Percentiles rank a stretch among this genome's conserved stretches.
Conservation (phyloP, 1,140 invertebrate species). For the Hyposmocoma kahamanoa region DNA sequence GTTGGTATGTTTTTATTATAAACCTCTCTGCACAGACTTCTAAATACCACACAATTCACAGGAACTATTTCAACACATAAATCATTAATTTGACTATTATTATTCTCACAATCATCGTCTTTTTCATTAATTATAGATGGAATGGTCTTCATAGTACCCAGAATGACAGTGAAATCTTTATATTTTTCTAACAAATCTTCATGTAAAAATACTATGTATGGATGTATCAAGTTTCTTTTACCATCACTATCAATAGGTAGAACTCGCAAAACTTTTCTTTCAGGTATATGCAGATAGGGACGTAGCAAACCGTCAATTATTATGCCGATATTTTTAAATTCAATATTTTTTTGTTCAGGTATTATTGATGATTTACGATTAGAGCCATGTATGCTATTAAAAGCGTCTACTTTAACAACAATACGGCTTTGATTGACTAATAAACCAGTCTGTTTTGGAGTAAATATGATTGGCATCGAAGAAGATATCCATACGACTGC, state of each 20-base stretch:
- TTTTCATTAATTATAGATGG: constrained; percentile 40
- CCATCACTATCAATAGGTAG: constrained; percentile 59
- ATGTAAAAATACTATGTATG: constrained; percentile 61
- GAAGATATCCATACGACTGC: constrained; percentile 75
- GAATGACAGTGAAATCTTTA: constrained; percentile 44
- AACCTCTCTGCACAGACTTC: constrained; percentile 51
- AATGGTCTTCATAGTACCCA: constrained; percentile 57
- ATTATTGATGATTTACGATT: constrained; percentile 15
- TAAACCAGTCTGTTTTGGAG: constrained; percentile 55
- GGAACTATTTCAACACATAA: constrained; percentile 63
- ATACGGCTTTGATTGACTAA: constrained; percentile 53
- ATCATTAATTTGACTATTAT: constrained; percentile 38
- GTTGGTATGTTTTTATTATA: constrained; percentile 61
- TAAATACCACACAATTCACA: constrained; percentile 51
- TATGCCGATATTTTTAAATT: constrained; percentile 51
- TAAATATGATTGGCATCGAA: constrained; percentile 61
- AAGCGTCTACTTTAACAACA: constrained; percentile 58
- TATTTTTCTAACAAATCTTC: constrained; percentile 49
- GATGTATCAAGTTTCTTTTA: constrained; percentile 61
- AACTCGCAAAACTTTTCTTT: constrained; percentile 46
- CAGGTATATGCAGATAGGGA: constrained; percentile 45
- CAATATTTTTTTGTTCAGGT: constrained; percentile 27
- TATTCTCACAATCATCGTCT: constrained; percentile 30
- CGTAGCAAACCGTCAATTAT: constrained; percentile 46
- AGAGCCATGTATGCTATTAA: constrained; percentile 35